Evolutionary conservation across 2,113 vertebrate species (phyloP), one percentile per base, ranked within the genome.

Genomic region (Psilopogon haemacephalus): DNA sequence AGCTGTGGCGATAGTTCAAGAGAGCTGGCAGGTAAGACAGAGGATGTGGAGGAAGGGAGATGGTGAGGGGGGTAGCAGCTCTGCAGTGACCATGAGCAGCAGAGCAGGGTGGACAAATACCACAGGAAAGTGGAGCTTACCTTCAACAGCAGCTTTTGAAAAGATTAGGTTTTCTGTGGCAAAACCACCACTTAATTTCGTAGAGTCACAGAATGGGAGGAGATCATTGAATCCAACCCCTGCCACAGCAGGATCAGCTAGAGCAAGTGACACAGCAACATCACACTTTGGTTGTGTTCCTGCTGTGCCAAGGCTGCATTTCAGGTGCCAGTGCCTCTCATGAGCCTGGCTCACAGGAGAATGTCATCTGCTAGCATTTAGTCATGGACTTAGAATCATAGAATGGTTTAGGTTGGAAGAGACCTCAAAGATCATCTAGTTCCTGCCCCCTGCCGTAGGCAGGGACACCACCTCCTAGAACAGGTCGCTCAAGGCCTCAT

Each of bases 31-130:
- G 21, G 12, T 56, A 18, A 69, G 54, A 15, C 18, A 28, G n/a
- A 46, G 15, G 9, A 23, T 0, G 6, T 46, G 52, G 27, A 55
- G n/a, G 55, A 12, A 8, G 8, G 20, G n/a, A 46, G 33, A 26
- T 0, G 0, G 21, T 8, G 52, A 48, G 44, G 26, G 28, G 28
- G n/a, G n/a, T n/a, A n/a, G n/a, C 18, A 0, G 19, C 2, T 6
- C 26, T 26, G 37, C 26, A 12, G 37, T 35, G 59, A 54, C n/a
- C 12, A 3, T 1, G 4, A 55, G 50, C 50, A 77, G 52, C 30
- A 7, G 21, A 8, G 42, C 32, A 15, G 5, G 42, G 11, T 13
- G 18, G 48, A 16, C 27, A 59, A 11, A 52, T 19, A 26, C 11
- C 58, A 17, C 6, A 18, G 50, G 40, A 64, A 37, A 35, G 40